A percentile compares a stretch with the other conserved stretches of the same genome.
These are phyloP conservation scores for Hipparchia semele DNA, from an alignment of 2,888 invertebrate species.

Conservation along the genomic window DNA sequence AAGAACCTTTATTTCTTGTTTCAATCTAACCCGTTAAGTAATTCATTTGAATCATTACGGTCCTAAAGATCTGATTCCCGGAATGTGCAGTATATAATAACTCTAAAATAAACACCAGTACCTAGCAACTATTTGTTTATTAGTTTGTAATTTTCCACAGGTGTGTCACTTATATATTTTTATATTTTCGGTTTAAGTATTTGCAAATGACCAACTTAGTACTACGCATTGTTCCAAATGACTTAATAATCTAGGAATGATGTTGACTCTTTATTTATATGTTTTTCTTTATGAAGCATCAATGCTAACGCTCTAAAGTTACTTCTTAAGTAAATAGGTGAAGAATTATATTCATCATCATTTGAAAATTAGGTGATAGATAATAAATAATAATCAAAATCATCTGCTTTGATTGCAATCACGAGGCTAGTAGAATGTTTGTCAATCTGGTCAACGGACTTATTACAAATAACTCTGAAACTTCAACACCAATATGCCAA, in stretches of 20 bases:
- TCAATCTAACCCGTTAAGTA: background rate
- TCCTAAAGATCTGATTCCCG: too few species aligned
- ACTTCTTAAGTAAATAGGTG: background rate
- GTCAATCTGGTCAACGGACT: conserved; percentile 8
- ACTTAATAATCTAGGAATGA: too few species aligned
- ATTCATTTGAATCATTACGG: background rate
- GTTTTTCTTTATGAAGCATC: too few species aligned
- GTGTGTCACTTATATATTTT: background rate
- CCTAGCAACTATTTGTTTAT: background rate
- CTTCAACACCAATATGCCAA: conserved; percentile 11
- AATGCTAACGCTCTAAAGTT: background rate
- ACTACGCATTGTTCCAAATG: too few species aligned
- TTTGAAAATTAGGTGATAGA: background rate
- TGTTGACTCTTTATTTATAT: too few species aligned
- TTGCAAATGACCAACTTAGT: too few species aligned
- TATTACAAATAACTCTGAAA: conserved; percentile 8
- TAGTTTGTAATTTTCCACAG: background rate
- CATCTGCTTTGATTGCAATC: background rate
- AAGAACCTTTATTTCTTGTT: background rate
- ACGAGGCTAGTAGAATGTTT: conserved; percentile 2
- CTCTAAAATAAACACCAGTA: background rate
- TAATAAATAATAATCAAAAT: background rate
- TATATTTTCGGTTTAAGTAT: too few species aligned
- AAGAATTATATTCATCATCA: background rate
- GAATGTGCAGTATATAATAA: too few species aligned